phyloP scores from a whole-genome alignment of 2,888 invertebrate genomes.

The Augochlorella aurata region DNA sequence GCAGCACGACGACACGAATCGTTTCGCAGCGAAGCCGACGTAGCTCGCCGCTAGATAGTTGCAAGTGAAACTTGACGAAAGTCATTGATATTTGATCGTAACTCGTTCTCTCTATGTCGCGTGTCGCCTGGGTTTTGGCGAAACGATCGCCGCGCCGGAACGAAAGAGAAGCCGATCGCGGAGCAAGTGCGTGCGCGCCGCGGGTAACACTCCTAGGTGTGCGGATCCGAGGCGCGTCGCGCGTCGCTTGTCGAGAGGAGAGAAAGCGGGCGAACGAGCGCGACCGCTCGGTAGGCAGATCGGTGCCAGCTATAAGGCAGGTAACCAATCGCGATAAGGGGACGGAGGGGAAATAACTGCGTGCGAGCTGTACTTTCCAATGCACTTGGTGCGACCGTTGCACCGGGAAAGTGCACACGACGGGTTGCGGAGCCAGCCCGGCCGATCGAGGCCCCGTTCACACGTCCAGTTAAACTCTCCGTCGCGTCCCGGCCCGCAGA shows the following conservation, averaged over 20 bases:
- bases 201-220: neutral
- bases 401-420: slow-evolving; percentile 67
- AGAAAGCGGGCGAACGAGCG: slow-evolving; percentile 66
- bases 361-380: slow-evolving; percentile 72
- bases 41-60: too few relatives aligned
- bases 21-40: too few relatives aligned
- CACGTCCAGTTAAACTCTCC: slow-evolving; percentile 41
- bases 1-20: too few relatives aligned
- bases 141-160: slow-evolving; percentile 40
- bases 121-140: slow-evolving; percentile 47
- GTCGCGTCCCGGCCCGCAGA: neutral
- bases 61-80: too few relatives aligned
- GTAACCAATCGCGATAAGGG: slow-evolving; percentile 55
- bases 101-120: slow-evolving; percentile 2
- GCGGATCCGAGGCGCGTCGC: slow-evolving; percentile 57
- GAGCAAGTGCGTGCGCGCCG: slow-evolving; percentile 36
- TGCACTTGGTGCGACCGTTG: slow-evolving; percentile 67
- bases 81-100: too few relatives aligned
- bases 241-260: slow-evolving; percentile 51
- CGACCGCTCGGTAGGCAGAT: slow-evolving; percentile 68
- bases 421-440: slow-evolving; percentile 15
- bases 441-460: slow-evolving; percentile 45
- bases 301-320: slow-evolving; percentile 67
- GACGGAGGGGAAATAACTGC: slow-evolving; percentile 50
- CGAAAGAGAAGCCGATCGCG: slow-evolving; percentile 35